These are phyloP conservation scores for Gryllus bimaculatus DNA, from an alignment of 1,140 invertebrate species.

Conservation along the genomic window DNA sequence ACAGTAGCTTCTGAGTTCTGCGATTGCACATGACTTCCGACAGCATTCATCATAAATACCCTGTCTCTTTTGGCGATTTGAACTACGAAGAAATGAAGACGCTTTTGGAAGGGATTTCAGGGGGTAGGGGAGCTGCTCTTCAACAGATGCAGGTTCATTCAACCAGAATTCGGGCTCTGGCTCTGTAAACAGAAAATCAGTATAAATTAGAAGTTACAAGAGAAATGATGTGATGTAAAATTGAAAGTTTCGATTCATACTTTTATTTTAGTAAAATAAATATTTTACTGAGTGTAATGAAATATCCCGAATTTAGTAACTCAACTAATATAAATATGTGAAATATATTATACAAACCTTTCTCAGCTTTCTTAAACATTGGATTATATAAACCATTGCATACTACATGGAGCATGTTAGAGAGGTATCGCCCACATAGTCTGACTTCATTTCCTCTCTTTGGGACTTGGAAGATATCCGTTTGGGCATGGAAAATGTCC, in stretches of 20 bases:
- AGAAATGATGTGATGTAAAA: too few species aligned
- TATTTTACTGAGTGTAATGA: too few species aligned
- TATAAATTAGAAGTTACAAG: not conserved
- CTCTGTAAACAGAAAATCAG: not conserved
- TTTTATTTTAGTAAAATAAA: too few species aligned
- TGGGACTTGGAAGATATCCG: not conserved
- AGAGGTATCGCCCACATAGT: conserved; percentile 17
- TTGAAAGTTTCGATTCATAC: too few species aligned
- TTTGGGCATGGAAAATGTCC: conserved; percentile 6
- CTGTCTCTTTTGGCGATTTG: conserved; percentile 18
- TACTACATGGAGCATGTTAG: conserved; percentile 17
- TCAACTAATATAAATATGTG: not conserved
- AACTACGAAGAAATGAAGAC: not conserved
- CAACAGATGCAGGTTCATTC: not conserved
- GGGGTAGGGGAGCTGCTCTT: conserved; percentile 9
- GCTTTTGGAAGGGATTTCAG: not conserved
- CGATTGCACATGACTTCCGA: conserved; percentile 23
- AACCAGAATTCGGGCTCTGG: not conserved
- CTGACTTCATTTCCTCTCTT: conserved; percentile 10
- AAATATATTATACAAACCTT: not conserved
- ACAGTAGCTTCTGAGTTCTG: conserved; percentile 20
- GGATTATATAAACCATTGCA: conserved; percentile 18
- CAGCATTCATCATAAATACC: conserved; percentile 28
- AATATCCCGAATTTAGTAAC: too few species aligned
- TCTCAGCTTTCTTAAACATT: not conserved